These are phyloP conservation scores for Malurus splendens DNA, from an alignment of 2,797 vertebrate genomes.

Conservation along the genomic window DNA sequence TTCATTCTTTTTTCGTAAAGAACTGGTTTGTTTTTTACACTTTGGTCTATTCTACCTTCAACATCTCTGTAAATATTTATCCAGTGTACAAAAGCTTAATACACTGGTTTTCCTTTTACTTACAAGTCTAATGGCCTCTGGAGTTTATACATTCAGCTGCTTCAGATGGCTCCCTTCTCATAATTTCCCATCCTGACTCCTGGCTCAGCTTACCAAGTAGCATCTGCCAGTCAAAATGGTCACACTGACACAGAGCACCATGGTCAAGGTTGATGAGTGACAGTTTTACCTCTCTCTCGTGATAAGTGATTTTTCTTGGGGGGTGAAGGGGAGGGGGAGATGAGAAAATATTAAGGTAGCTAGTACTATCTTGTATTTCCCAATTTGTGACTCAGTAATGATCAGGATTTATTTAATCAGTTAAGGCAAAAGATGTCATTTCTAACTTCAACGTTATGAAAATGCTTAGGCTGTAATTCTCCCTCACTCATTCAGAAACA, in stretches of 20 bases:
- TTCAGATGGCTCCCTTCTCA: neutral
- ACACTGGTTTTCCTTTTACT: neutral
- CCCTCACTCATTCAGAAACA: neutral
- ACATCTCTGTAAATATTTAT: neutral
- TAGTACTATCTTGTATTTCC: neutral
- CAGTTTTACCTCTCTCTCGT: neutral
- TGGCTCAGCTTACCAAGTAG: neutral
- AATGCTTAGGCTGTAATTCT: neutral
- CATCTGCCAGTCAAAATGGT: neutral
- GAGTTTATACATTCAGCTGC: neutral
- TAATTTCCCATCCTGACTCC: neutral
- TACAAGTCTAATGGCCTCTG: neutral
- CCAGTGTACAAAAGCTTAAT: neutral
- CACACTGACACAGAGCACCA: neutral
- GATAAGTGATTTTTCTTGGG: neutral
- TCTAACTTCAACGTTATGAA: neutral
- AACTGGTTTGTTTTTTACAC: neutral
- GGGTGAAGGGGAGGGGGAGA: fast-evolving
- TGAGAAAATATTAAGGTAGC: neutral
- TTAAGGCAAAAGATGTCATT: neutral
- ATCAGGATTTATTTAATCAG: neutral
- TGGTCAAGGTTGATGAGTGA: neutral
- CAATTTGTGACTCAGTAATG: neutral
- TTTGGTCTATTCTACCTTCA: neutral
- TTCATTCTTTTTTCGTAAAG: neutral